A percentile compares a stretch with the other conserved stretches of the same genome.
Conservation (phyloP, 2,888 invertebrate species). For the Auanema sp. region DNA sequence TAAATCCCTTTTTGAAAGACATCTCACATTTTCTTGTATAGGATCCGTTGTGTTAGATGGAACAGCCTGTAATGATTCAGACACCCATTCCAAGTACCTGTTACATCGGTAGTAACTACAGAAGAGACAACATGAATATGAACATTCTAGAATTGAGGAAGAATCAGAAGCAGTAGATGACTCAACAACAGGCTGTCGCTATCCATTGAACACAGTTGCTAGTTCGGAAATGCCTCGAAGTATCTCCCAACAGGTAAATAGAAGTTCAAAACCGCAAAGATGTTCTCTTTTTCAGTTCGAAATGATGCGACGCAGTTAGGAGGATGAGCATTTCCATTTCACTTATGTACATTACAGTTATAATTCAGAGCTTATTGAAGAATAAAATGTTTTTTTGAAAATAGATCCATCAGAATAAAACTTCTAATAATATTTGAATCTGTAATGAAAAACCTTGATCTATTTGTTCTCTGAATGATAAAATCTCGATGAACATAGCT, state of each 20-base stretch:
- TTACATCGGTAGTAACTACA: slow-evolving; percentile 33
- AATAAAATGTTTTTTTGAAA: too few relatives aligned
- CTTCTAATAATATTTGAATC: too few relatives aligned
- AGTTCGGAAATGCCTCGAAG: slow-evolving; percentile 26
- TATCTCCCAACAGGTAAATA: slow-evolving; percentile 35
- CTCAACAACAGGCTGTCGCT: slow-evolving; percentile 3
- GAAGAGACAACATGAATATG: not conserved
- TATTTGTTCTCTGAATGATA: too few relatives aligned
- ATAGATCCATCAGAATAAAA: too few relatives aligned
- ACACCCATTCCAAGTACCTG: slow-evolving; percentile 41
- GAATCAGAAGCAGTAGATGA: slow-evolving; percentile 41
- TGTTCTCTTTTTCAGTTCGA: slow-evolving; percentile 13
- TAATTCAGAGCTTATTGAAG: too few relatives aligned
- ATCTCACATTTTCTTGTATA: too few relatives aligned
- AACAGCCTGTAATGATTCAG: slow-evolving; percentile 29
- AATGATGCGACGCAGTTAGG: slow-evolving; percentile 15
- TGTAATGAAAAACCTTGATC: too few relatives aligned
- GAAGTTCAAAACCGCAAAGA: not conserved
- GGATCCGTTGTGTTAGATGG: slow-evolving; percentile 32
- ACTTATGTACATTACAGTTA: too few relatives aligned
- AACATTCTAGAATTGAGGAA: slow-evolving; percentile 40
- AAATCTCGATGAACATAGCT: too few relatives aligned
- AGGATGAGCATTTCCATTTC: not conserved
- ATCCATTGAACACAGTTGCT: not conserved
- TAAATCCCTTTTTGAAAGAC: too few relatives aligned